phyloP scores from a whole-genome alignment of 1,140 invertebrate genomes.

The Calliphora vicina region DNA sequence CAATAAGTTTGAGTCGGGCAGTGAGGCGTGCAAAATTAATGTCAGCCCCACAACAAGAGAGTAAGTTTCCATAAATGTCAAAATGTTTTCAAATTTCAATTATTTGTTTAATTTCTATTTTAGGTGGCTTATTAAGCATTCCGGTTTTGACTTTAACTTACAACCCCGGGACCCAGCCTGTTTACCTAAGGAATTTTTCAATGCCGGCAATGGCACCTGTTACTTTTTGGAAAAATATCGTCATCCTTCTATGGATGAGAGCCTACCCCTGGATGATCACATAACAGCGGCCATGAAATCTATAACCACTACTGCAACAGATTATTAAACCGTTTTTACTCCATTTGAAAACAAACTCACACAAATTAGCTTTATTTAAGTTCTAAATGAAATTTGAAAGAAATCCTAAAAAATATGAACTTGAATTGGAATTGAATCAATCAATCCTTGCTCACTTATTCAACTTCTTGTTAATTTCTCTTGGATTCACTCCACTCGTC shows the following conservation, averaged over 20 bases:
- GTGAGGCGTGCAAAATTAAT: conserved; percentile 88
- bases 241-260: conserved; percentile 72
- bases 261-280: conserved; percentile 70
- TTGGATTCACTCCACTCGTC: too few species aligned
- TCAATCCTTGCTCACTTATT: too few species aligned
- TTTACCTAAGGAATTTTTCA: conserved; percentile 86
- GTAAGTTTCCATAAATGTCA: conserved; percentile 69
- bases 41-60: conserved; percentile 90
- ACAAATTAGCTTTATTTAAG: not conserved
- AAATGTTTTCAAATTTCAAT: not conserved
- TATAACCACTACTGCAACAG: conserved; percentile 43
- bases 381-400: not conserved
- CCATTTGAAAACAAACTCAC: not conserved
- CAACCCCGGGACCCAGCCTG: conserved; percentile 78
- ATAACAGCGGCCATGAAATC: conserved; percentile 68
- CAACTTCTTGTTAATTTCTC: too few species aligned
- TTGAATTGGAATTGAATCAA: not conserved
- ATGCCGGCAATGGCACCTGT: conserved; percentile 78
- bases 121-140: conserved; percentile 77
- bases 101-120: conserved; percentile 50
- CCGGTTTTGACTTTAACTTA: conserved; percentile 80
- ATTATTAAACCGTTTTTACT: not conserved
- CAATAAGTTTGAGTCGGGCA: conserved; percentile 94
- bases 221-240: conserved; percentile 85
- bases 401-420: too few species aligned